Conservation (phyloP, 2,797 vertebrate genomes). For the Pagetopsis macropterus region DNA sequence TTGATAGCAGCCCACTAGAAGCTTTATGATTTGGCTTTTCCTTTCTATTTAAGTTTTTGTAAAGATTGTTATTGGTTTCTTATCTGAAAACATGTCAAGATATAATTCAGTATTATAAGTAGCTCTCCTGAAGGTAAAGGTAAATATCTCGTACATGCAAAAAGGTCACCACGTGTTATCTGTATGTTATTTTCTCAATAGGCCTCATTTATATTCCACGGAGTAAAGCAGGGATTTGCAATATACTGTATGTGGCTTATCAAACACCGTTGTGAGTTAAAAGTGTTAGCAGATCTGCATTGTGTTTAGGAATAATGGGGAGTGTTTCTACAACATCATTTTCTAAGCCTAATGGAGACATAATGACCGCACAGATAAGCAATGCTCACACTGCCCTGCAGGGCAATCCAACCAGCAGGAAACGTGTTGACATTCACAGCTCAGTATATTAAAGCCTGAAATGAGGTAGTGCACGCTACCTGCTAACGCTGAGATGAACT, state of each 20-base stretch:
- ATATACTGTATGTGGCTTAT: neutral
- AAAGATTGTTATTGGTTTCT: slow-evolving; percentile 17
- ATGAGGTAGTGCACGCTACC: slow-evolving; percentile 1
- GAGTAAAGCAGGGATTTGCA: neutral
- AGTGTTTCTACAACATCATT: slow-evolving; percentile 1
- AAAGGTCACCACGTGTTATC: slow-evolving; percentile 25
- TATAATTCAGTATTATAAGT: neutral
- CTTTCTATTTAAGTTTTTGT: neutral
- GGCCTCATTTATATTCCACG: slow-evolving; percentile 22
- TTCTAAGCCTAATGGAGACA: slow-evolving; percentile 20
- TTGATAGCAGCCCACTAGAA: slow-evolving; percentile 21
- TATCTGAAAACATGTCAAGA: slow-evolving; percentile 20
- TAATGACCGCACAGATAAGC: neutral
- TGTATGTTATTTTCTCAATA: slow-evolving; percentile 23
- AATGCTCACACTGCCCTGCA: slow-evolving; percentile 10
- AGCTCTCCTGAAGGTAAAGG: slow-evolving; percentile 14
- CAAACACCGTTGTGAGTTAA: slow-evolving; percentile 14
- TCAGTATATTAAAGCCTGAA: slow-evolving; percentile 16
- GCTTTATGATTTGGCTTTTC: slow-evolving; percentile 7
- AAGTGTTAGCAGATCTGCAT: slow-evolving; percentile 18
- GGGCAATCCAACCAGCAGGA: slow-evolving; percentile 20
- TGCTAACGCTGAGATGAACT: slow-evolving; percentile 4
- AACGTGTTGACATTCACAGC: slow-evolving; percentile 22
- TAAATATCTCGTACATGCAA: neutral
- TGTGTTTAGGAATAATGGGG: slow-evolving; percentile 9